Conservation (phyloP, 1,140 invertebrate species). For the Sinonovacula constricta region DNA sequence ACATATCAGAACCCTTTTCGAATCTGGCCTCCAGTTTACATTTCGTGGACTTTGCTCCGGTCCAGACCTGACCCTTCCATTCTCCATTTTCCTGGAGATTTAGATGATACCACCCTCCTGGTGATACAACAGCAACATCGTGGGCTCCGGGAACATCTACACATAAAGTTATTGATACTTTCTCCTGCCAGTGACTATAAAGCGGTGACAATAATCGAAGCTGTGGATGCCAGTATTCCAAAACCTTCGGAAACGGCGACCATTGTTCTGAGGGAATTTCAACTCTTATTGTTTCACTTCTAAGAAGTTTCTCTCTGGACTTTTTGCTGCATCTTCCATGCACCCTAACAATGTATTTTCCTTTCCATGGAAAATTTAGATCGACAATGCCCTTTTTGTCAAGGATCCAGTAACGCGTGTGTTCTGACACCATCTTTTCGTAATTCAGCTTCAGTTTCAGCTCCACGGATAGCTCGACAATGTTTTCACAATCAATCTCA, state of each 20-base stretch:
- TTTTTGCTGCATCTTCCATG: not conserved
- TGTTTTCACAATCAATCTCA: not conserved
- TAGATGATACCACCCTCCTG: slow-evolving; percentile 30
- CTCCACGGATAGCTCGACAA: slow-evolving; percentile 2
- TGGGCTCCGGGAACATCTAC: slow-evolving; percentile 16
- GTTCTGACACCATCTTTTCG: slow-evolving; percentile 15
- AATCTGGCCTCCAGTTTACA: slow-evolving; percentile 23
- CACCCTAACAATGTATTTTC: slow-evolving; percentile 14
- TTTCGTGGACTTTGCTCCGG: slow-evolving; percentile 30
- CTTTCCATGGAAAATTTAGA: slow-evolving; percentile 30
- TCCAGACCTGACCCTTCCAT: slow-evolving; percentile 31
- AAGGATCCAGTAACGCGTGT: slow-evolving; percentile 15
- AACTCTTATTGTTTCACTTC: slow-evolving; percentile 20
- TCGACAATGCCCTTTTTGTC: slow-evolving; percentile 1
- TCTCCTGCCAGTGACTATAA: slow-evolving; percentile 15
- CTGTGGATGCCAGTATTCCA: not conserved
- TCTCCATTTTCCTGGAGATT: not conserved
- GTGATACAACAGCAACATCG: slow-evolving; percentile 14
- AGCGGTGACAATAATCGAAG: slow-evolving; percentile 12
- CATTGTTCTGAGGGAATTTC: slow-evolving; percentile 24
- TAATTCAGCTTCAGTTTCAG: slow-evolving; percentile 15
- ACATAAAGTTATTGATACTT: slow-evolving; percentile 27
- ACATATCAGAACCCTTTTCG: slow-evolving; percentile 26
- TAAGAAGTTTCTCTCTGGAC: not conserved
- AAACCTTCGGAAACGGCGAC: slow-evolving; percentile 29